These are phyloP conservation scores for Condylostylus longicornis DNA, from an alignment of 1,140 invertebrate species.

Conservation along the genomic window DNA sequence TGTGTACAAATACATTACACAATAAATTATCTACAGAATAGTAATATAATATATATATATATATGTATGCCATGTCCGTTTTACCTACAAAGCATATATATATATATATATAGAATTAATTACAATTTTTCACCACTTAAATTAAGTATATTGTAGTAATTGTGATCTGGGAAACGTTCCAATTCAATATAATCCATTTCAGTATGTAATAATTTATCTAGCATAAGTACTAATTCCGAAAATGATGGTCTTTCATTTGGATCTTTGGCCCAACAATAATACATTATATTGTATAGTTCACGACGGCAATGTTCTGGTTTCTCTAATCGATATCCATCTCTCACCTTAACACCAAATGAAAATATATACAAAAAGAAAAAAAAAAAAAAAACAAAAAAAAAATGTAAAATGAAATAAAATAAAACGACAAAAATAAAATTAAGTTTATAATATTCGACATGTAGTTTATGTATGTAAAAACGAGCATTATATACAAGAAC, in stretches of 20 bases:
- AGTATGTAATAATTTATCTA: slow-evolving; percentile 67
- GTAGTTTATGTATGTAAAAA: no score
- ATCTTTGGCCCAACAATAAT: slow-evolving; percentile 81
- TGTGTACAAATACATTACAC: no score
- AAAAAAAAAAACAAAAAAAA: background rate
- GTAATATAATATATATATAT: no score
- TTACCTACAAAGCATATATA: no score
- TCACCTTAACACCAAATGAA: slow-evolving; percentile 39
- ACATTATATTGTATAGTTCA: slow-evolving; percentile 87
- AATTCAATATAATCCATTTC: slow-evolving; percentile 88
- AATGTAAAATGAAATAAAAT: background rate
- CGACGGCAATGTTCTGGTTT: slow-evolving; percentile 78
- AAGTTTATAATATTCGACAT: background rate
- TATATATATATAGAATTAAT: no score
- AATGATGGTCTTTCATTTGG: slow-evolving; percentile 62
- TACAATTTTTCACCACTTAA: slow-evolving; percentile 71
- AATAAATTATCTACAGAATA: no score
- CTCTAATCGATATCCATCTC: slow-evolving; percentile 69
- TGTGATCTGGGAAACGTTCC: slow-evolving; percentile 82
- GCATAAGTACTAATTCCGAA: slow-evolving; percentile 55
- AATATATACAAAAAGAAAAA: background rate
- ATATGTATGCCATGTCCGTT: no score
- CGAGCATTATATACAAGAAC: no score
- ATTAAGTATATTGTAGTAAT: slow-evolving; percentile 81
- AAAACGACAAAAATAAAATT: background rate